These are phyloP conservation scores for Achlya flavicornis DNA, from an alignment of 2,888 invertebrate genomes.

Conservation along the genomic window DNA sequence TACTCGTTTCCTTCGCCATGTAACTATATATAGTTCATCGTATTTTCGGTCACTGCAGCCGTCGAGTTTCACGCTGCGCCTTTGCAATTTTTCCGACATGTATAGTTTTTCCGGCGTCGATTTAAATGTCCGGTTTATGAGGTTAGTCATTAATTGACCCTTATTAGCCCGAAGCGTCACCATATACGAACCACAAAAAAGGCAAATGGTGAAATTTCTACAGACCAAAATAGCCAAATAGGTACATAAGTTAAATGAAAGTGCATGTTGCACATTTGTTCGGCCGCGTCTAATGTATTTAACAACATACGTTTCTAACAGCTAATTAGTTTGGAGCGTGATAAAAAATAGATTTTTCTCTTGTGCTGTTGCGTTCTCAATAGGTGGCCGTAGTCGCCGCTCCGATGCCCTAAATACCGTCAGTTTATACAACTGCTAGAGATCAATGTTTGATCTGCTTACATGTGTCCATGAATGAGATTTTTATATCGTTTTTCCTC, in stretches of 20 bases:
- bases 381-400: conserved; percentile 43
- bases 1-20: conserved; percentile 39
- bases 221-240: conserved; percentile 35
- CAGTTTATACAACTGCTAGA: conserved; percentile 39
- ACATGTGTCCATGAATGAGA: conserved; percentile 22
- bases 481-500: neutral
- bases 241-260: conserved; percentile 55
- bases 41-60: conserved; percentile 75
- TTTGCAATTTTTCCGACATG: conserved; percentile 47
- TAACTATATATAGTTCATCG: conserved; percentile 61
- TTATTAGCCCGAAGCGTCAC: conserved; percentile 22
- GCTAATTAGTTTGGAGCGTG: conserved; percentile 56
- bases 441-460: conserved; percentile 38
- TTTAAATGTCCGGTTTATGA: conserved; percentile 1
- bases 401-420: conserved; percentile 71
- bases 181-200: conserved; percentile 26
- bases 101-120: conserved; percentile 18
- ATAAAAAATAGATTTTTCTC: conserved; percentile 73
- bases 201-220: conserved; percentile 28
- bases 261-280: conserved; percentile 46
- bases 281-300: conserved; percentile 38
- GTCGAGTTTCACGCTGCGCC: conserved; percentile 58
- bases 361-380: conserved; percentile 49
- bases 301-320: conserved; percentile 44
- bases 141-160: conserved; percentile 10